Evolutionary conservation across 2,113 vertebrate species (phyloP).

Genomic region (Puma concolor): DNA sequence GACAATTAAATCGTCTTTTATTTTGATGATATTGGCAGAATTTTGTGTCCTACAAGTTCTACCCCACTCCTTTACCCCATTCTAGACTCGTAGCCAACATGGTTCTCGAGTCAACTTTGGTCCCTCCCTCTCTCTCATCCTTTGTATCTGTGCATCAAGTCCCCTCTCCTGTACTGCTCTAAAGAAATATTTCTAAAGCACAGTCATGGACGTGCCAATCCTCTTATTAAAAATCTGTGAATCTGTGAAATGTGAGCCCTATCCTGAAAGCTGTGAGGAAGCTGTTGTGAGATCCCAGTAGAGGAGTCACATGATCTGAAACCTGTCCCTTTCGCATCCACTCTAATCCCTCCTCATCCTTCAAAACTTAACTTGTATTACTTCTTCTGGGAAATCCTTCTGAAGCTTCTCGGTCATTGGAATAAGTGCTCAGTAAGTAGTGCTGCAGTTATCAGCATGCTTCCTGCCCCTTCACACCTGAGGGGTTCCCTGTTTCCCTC

Average conservation of each 20-base stretch:
- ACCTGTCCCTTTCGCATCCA: not conserved
- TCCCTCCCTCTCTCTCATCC: not conserved
- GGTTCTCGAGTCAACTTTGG: not conserved
- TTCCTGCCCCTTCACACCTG: not conserved
- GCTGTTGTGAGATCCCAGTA: not conserved
- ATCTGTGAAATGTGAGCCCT: not conserved
- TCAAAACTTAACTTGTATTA: not conserved
- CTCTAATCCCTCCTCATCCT: not conserved
- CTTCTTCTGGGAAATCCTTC: not conserved
- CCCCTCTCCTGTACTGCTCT: not conserved
- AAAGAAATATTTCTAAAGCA: conserved; percentile 25
- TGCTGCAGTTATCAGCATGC: not conserved
- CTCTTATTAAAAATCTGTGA: not conserved
- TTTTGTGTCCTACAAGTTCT: not conserved
- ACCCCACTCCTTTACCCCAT: not conserved
- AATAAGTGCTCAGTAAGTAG: not conserved
- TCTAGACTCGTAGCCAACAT: not conserved
- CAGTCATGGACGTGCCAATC: not conserved
- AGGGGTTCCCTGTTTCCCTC: not conserved
- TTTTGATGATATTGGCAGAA: not conserved
- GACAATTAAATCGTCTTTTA: not conserved
- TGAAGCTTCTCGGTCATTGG: not conserved
- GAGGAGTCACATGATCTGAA: not conserved
- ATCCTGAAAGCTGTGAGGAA: not conserved
- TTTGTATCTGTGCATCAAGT: not conserved